phyloP scores from a whole-genome alignment of 2,797 vertebrate genomes.

The Rhinogobio ventralis region DNA sequence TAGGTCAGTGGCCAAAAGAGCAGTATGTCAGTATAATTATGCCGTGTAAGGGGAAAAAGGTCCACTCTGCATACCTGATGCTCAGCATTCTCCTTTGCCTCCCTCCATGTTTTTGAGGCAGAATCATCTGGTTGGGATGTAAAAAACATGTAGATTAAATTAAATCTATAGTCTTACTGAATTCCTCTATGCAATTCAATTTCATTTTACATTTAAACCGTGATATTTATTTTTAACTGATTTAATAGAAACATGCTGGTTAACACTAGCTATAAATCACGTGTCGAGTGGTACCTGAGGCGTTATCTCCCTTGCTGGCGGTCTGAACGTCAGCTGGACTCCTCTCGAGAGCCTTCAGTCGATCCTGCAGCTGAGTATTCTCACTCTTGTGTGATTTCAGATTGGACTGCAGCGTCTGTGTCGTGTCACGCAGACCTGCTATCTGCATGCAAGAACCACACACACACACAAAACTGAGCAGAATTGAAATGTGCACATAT shows the following conservation, averaged over 20 bases:
- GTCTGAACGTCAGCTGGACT: conserved; percentile 79
- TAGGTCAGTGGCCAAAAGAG: background rate
- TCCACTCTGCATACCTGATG: conserved; percentile 81
- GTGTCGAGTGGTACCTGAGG: conserved; percentile 74
- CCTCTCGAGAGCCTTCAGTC: conserved; percentile 86
- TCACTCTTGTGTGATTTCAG: conserved; percentile 89
- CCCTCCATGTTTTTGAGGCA: conserved; percentile 77
- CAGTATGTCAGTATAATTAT: background rate
- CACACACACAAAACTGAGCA: background rate
- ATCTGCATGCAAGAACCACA: conserved; percentile 75
- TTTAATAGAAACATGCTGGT: background rate
- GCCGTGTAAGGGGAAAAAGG: background rate
- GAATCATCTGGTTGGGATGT: conserved; percentile 78
- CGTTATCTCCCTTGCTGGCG: conserved; percentile 64
- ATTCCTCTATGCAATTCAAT: background rate
- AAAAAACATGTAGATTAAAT: conserved; percentile 2
- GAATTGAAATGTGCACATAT: background rate
- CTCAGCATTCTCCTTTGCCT: conserved; percentile 86
- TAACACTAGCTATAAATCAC: background rate
- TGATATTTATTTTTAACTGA: background rate
- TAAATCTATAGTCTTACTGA: background rate
- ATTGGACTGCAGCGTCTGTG: conserved; percentile 83
- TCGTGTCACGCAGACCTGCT: conserved; percentile 79
- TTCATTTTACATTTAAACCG: background rate
- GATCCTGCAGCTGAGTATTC: conserved; percentile 86